Evolutionary conservation across 2,888 invertebrate genomes (phyloP).

Genomic region (Stegana nigrithorax): DNA sequence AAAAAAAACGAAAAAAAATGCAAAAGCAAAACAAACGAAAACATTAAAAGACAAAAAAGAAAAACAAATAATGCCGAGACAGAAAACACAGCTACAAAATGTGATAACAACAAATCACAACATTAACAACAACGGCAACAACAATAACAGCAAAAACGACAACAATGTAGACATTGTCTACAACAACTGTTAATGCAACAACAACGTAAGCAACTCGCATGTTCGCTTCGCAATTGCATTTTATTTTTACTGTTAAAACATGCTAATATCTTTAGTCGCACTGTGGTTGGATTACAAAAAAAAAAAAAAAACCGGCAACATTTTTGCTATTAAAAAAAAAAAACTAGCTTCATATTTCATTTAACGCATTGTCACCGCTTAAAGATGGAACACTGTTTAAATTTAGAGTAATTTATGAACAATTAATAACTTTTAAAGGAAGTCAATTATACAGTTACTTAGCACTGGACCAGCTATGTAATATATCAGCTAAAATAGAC

Average conservation of each 20-base stretch:
- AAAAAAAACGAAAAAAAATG: conserved; percentile 29
- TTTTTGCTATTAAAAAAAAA: too few relatives aligned
- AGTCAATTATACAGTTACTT: too few relatives aligned
- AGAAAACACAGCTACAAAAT: background rate
- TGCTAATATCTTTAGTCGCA: conserved; percentile 1
- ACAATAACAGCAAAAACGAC: conserved; percentile 20
- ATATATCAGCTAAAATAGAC: too few relatives aligned
- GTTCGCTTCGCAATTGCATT: background rate
- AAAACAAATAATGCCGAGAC: background rate
- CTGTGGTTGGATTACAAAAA: background rate
- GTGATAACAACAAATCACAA: conserved; percentile 36
- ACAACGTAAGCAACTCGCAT: conserved; percentile 8
- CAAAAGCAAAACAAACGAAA: conserved; percentile 23
- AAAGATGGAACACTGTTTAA: too few relatives aligned
- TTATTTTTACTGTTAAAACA: conserved; percentile 2
- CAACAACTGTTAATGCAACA: conserved; percentile 13
- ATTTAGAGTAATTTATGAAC: too few relatives aligned
- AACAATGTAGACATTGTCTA: background rate
- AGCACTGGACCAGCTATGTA: too few relatives aligned
- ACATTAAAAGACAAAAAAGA: background rate
- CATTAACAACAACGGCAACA: conserved; percentile 17
- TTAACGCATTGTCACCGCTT: too few relatives aligned
- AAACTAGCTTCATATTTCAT: too few relatives aligned
- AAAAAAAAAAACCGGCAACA: too few relatives aligned
- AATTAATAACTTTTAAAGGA: too few relatives aligned